A percentile compares a stretch with the other conserved stretches of the same genome.
phyloP scores from a whole-genome alignment of 2,888 invertebrate genomes.

The Tipula lateralis region DNA sequence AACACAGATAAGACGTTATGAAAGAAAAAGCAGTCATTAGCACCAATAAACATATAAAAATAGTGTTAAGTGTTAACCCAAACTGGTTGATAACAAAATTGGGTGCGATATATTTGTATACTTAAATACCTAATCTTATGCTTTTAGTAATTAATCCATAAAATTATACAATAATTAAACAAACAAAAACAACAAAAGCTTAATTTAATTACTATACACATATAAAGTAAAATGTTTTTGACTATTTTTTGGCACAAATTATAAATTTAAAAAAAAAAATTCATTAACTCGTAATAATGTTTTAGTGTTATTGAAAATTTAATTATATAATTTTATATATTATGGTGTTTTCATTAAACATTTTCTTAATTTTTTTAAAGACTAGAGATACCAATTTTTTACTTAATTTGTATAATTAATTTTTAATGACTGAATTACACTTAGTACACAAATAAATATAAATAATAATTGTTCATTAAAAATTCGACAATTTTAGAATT shows the following conservation, averaged over 20 bases:
- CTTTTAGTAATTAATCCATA: not conserved
- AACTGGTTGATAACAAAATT: not conserved
- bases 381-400: not conserved
- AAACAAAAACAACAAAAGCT: not conserved
- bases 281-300: not conserved
- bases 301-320: not conserved
- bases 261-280: not conserved
- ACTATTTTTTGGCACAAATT: constrained; percentile 6
- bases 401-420: not conserved
- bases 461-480: not conserved
- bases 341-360: not conserved
- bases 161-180: not conserved
- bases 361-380: not conserved
- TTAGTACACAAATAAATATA: not conserved
- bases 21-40: constrained; percentile 20
- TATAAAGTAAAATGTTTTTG: not conserved
- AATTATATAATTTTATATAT: too few species aligned
- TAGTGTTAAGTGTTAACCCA: not conserved
- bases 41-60: constrained; percentile 14
- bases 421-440: not conserved
- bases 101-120: not conserved
- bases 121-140: not conserved
- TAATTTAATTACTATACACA: not conserved
- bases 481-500: not conserved
- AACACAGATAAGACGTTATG: not conserved